Conservation (phyloP, 2,888 invertebrate genomes). For the Vanessa cardui region DNA sequence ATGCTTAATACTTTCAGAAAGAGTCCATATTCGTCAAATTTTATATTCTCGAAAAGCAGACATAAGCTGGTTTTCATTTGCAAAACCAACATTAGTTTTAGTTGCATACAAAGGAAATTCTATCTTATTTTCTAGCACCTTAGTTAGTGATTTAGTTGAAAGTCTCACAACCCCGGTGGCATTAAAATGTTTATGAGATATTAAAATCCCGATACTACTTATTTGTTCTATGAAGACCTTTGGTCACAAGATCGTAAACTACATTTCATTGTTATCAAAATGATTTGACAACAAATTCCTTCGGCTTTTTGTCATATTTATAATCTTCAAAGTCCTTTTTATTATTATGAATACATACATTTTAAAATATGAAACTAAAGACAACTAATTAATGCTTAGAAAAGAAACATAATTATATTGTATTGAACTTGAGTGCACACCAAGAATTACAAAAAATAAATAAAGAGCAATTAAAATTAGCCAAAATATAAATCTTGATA, state of each 20-base stretch:
- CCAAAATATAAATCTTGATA: no score
- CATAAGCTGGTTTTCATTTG: conserved; percentile 35
- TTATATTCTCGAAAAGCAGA: conserved; percentile 19
- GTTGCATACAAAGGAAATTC: conserved; percentile 32
- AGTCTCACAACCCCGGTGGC: conserved; percentile 35
- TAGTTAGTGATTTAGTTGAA: not conserved
- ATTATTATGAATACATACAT: not conserved
- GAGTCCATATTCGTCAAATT: conserved; percentile 14
- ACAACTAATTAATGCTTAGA: no score
- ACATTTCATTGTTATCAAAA: conserved; percentile 47
- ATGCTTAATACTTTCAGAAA: conserved; percentile 30
- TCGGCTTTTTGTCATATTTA: not conserved
- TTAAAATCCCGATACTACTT: conserved; percentile 60
- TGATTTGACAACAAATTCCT: conserved; percentile 22
- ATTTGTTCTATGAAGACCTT: conserved; percentile 55
- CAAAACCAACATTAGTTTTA: conserved; percentile 33
- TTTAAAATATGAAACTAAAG: no score
- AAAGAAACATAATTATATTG: no score
- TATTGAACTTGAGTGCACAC: no score
- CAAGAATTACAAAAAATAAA: no score
- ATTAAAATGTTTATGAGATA: conserved; percentile 61
- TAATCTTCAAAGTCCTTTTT: not conserved
- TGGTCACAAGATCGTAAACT: conserved; percentile 47
- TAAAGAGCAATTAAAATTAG: no score
- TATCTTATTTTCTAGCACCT: conserved; percentile 47